Base-by-base conservation (phyloP, 1,140 invertebrate species). In the Agrilus planipennis region DNA sequence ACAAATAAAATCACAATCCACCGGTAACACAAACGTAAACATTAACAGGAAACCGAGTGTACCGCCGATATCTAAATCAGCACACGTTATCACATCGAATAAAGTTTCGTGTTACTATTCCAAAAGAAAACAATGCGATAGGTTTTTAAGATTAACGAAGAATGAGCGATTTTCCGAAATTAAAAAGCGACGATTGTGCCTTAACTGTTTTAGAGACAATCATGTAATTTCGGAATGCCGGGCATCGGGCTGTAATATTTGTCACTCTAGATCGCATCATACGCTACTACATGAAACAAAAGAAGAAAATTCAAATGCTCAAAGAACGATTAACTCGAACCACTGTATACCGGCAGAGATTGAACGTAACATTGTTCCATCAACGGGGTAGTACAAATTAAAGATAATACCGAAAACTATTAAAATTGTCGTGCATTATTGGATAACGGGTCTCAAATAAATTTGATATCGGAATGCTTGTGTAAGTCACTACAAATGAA, bases 101-200 rank as follows among this genome's bases (percentile, higher is more conserved):
- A 34, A 31, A 4, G 4, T n/a, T 6, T 44, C 12, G 20, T 51
- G 48, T 30, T 21, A 27, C 10, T 45, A 35, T 32, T 55, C 49
- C 39, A 34, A 39, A 9, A 34, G 31, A 12, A 12, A 42, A 16
- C 53, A 52, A 20, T 55, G 53, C 28, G 47, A 51, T 29, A 43
- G 50, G 11, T 54, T 55, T 41, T 15, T 34, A n/a, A 45, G 50
- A 34, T 31, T 47, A 25, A 19, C 42, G 11, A 29, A 38, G 15
- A 30, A 36, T 1, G 15, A 40, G 6, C 32, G 43, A 15, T 42
- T 31, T n/a, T 48, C n/a, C n/a, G n/a, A n/a, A n/a, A n/a, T n/a
- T n/a, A n/a, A n/a, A n/a, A n/a, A n/a, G n/a, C n/a, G n/a, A 23
- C 21, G 30, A 10, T 19, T 55, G 14, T 55, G 53, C 19, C 50